Percentiles rank a stretch among this genome's conserved stretches.
These are phyloP conservation scores for Cryptoleucopteryx plumbea DNA, from an alignment of 2,113 vertebrate species.

Conservation along the genomic window DNA sequence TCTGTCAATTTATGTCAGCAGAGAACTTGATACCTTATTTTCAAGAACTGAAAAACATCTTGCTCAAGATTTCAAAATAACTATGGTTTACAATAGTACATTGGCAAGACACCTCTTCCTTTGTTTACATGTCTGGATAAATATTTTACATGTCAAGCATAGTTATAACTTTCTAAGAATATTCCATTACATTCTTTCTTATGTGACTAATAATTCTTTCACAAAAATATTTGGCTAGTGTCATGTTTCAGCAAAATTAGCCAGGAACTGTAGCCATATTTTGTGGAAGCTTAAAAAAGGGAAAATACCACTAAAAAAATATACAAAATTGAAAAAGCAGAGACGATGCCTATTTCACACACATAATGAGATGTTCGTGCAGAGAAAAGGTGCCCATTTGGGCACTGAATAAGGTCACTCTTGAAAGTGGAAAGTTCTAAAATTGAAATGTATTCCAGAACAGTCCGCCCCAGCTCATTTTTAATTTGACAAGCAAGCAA, in stretches of 20 bases:
- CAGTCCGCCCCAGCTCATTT: background rate
- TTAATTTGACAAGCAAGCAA: background rate
- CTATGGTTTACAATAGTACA: background rate
- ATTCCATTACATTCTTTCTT: background rate
- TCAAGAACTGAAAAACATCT: constrained; percentile 18
- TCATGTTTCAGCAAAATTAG: background rate
- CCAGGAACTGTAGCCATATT: background rate
- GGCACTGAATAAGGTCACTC: background rate
- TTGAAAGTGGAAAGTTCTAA: background rate
- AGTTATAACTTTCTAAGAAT: constrained; percentile 55
- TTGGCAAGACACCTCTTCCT: background rate
- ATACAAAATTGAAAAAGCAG: background rate
- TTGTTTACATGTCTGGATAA: constrained; percentile 17
- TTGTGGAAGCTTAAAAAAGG: background rate
- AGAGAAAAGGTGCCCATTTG: background rate
- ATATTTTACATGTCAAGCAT: background rate
- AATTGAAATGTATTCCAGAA: background rate
- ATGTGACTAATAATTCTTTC: background rate
- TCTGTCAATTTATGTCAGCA: background rate
- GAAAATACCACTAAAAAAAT: background rate
- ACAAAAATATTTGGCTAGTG: constrained; percentile 9
- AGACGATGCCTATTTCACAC: background rate
- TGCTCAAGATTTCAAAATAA: background rate
- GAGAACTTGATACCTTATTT: background rate
- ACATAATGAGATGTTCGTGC: background rate